These are phyloP conservation scores for Temnopleurus reevesii DNA, from an alignment of 53 echinoderm and acorn worm species.

Conservation along the genomic window DNA sequence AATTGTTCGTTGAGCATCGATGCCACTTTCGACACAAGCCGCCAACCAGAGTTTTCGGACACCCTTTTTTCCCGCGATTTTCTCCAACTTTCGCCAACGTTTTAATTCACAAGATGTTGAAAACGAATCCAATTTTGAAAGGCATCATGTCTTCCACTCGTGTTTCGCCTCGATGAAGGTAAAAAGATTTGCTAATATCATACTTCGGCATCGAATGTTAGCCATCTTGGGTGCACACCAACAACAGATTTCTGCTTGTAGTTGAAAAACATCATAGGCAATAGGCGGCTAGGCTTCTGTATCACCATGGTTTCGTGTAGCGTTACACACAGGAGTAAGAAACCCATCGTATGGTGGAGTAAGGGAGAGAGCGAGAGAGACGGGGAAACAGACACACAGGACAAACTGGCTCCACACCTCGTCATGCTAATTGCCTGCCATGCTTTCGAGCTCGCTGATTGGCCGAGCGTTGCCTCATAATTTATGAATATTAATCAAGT, in stretches of 20 bases:
- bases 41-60: constrained; percentile 23
- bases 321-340: constrained; percentile 25
- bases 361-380: neutral
- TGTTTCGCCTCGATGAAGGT: neutral
- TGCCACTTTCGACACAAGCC: constrained; percentile 24
- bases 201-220: neutral
- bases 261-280: constrained; percentile 44
- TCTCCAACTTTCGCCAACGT: neutral
- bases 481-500: constrained; percentile 64
- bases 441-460: constrained; percentile 32
- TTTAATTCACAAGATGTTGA: neutral
- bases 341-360: neutral
- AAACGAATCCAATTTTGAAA: neutral
- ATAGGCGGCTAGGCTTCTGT: constrained; percentile 38
- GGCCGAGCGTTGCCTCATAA: constrained; percentile 55
- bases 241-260: constrained; percentile 39
- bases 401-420: constrained; percentile 53
- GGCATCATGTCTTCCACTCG: constrained; percentile 10
- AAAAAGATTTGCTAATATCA: neutral
- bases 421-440: constrained; percentile 53
- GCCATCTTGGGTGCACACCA: constrained; percentile 40
- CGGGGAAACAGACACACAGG: neutral
- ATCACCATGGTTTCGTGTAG: constrained; percentile 60
- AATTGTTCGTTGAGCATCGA: constrained; percentile 44
- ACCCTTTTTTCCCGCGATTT: neutral